These are phyloP conservation scores for Chaetophractus vellerosus DNA, from an alignment of 2,797 vertebrate species.

Conservation along the genomic window DNA sequence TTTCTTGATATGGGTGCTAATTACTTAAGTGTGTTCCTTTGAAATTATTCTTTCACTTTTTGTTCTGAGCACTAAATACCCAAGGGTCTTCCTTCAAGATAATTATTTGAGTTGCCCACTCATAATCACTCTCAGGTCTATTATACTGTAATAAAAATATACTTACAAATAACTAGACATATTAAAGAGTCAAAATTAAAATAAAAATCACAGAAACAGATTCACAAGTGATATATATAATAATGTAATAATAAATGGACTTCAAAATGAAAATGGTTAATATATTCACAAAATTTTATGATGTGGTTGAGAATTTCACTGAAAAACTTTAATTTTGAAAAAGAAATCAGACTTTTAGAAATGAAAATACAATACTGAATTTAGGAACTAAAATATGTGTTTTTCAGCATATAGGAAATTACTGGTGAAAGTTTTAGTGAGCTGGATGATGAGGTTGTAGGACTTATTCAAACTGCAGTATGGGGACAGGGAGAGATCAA, in stretches of 20 bases:
- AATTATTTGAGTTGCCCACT: neutral
- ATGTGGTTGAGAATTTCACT: neutral
- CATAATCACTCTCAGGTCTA: neutral
- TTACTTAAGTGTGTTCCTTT: neutral
- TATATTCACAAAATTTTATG: neutral
- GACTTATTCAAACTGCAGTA: neutral
- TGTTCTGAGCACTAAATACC: neutral
- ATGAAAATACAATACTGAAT: neutral
- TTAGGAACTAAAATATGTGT: neutral
- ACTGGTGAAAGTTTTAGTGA: neutral
- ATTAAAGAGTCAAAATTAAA: neutral
- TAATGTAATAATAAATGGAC: neutral
- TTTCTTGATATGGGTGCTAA: neutral
- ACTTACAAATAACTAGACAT: neutral
- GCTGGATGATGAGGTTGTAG: neutral
- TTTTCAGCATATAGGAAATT: neutral
- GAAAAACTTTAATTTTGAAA: neutral
- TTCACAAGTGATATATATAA: neutral
- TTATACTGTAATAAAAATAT: neutral
- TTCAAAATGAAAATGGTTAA: slow-evolving; percentile 27
- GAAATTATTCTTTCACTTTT: neutral
- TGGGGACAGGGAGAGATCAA: neutral
- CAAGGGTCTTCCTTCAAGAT: neutral
- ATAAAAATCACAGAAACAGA: neutral
- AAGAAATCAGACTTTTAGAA: slow-evolving; percentile 12